phyloP scores from a whole-genome alignment of 1,140 invertebrate species.

The Leptinotarsa texana region DNA sequence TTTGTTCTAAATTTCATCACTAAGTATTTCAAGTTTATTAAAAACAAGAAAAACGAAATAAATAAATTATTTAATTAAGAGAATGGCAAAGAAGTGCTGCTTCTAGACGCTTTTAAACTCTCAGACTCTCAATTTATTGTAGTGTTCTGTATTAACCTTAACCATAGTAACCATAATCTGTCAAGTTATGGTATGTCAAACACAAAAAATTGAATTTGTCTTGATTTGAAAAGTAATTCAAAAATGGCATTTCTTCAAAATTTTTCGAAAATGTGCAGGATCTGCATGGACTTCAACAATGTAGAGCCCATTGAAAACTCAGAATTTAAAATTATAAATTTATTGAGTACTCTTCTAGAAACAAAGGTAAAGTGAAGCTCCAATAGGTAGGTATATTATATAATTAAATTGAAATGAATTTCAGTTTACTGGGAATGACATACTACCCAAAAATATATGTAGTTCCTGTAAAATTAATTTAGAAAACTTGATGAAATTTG shows the following conservation, averaged over 20 bases:
- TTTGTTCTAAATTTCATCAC: too few relatives aligned
- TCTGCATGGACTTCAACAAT: not conserved
- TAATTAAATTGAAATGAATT: not conserved
- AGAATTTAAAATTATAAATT: not conserved
- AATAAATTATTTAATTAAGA: too few relatives aligned
- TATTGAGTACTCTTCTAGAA: not conserved
- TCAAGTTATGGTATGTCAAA: too few relatives aligned
- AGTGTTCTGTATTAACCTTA: too few relatives aligned
- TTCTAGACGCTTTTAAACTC: too few relatives aligned
- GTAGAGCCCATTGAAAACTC: not conserved
- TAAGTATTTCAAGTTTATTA: too few relatives aligned
- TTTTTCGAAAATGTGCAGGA: slow-evolving; percentile 10
- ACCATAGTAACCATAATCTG: too few relatives aligned
- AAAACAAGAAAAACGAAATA: too few relatives aligned
- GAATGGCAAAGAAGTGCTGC: too few relatives aligned
- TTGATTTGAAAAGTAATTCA: not conserved
- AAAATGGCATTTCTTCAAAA: not conserved
- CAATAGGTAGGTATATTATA: not conserved
- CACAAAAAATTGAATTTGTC: too few relatives aligned
- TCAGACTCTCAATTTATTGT: too few relatives aligned
- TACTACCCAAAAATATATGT: slow-evolving; percentile 16
- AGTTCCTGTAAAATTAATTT: not conserved
- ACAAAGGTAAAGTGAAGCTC: slow-evolving; percentile 1
- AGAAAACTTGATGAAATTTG: not conserved
- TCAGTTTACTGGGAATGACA: not conserved